These are phyloP conservation scores for Tipula confusa DNA, from an alignment of 2,888 invertebrate species.

Conservation along the genomic window DNA sequence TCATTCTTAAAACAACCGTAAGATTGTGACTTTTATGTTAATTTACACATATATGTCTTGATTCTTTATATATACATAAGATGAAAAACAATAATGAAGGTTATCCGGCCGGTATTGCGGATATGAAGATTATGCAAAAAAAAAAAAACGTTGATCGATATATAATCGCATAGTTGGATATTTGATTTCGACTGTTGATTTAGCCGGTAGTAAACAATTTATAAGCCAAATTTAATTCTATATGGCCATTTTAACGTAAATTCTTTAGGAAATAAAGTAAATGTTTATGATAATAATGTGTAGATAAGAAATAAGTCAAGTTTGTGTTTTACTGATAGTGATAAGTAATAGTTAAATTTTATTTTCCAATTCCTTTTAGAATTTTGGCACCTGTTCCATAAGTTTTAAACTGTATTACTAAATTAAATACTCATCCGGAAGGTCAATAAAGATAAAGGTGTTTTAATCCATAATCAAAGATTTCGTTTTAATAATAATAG, in stretches of 20 bases:
- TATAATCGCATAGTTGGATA: not conserved
- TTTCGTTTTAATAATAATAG: no score
- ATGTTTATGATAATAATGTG: no score
- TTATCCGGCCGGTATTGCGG: not conserved
- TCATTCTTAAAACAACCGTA: not conserved
- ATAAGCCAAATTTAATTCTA: not conserved
- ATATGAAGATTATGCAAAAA: not conserved
- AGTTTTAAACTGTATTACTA: no score
- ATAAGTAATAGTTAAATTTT: no score
- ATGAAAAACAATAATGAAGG: not conserved
- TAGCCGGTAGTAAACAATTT: not conserved
- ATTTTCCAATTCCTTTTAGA: no score
- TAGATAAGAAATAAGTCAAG: no score
- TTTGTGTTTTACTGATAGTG: no score
- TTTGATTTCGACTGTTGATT: not conserved
- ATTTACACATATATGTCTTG: not conserved
- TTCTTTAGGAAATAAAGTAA: no score
- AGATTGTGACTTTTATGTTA: not conserved
- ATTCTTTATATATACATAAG: not conserved
- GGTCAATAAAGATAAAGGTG: no score
- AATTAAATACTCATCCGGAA: no score
- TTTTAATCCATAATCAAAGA: no score
- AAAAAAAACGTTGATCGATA: not conserved
- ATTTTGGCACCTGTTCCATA: no score
- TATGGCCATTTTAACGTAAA: not conserved